Evolutionary conservation across 1,140 invertebrate species (phyloP), one percentile per base, ranked within the genome.

Genomic region (Drosophila saltans): DNA sequence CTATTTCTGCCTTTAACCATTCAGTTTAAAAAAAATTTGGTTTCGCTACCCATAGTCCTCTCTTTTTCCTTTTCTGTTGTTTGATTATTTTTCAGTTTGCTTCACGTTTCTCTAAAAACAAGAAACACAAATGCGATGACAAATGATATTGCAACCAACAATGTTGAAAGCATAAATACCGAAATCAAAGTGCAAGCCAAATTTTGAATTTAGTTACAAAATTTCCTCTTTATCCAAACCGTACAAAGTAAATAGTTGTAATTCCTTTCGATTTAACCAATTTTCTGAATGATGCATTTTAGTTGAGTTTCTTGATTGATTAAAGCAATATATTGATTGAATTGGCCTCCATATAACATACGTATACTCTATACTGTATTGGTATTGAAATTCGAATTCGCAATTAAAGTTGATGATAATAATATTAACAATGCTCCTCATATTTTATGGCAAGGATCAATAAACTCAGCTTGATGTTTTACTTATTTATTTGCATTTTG

Each of bases 221-320:
- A 91, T 91, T 91, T 91, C 88, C 90, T 91, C 90, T 91, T 91
- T 91, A 90, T 86, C 90, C 90, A 91, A 84, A 91, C 83, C 83
- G 84, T 86, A 86, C 76, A 64, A 52, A 39, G 83, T 86, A 89
- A 88, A 79, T 91, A 91, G 88, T 91, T 90, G 86, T 91, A 91
- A 91, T 84, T 77, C 80, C 89, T 82, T 83, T 86, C 67, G 65
- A 88, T 86, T 86, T 68, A 74, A 88, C 16, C 16, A 80, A 88
- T 89, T 89, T 91, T 83, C 76, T 80, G 90, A 91, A 91, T 91
- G 82, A 78, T 79, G 78, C 80, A 84, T 88, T 84, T 86, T 88
- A 90, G 86, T 82, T 90, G 81, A 90, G 81, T 86, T 90, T 86
- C 74, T 90, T 85, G 88, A 90, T 36, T 36, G 33, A 36, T 36